Evolutionary conservation across 1,140 invertebrate species (phyloP).

Genomic region (Pseudomyrmex sp.): DNA sequence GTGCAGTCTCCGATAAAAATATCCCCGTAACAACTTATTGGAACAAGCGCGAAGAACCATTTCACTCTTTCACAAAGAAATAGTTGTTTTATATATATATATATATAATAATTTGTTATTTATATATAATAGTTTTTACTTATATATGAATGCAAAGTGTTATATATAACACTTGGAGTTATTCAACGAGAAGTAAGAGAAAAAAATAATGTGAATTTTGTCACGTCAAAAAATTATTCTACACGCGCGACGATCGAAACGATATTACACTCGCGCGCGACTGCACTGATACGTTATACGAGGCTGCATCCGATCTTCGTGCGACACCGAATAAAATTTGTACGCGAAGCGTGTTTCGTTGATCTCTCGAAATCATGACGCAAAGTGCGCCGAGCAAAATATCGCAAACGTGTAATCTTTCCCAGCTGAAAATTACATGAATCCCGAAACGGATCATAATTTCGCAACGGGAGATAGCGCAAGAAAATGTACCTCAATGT

Average conservation of each 20-base stretch:
- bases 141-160: neutral
- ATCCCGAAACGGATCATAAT: neutral
- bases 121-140: too few species aligned
- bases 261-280: neutral
- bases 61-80: neutral
- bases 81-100: too few species aligned
- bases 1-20: neutral
- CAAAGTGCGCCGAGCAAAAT: constrained; percentile 19
- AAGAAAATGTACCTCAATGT: neutral
- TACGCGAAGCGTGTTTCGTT: neutral
- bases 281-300: neutral
- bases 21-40: neutral
- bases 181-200: neutral
- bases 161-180: neutral
- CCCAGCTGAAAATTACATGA: neutral
- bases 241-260: neutral
- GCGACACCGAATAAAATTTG: constrained; percentile 29
- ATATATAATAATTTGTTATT: too few species aligned
- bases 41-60: neutral
- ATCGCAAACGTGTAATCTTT: constrained; percentile 10
- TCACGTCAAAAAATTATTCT: constrained; percentile 8
- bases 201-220: neutral
- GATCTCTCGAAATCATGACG: constrained; percentile 36
- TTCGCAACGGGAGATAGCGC: neutral
- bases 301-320: constrained; percentile 13